These are phyloP conservation scores for Loris lydekkerianus DNA, from an alignment of 2,797 vertebrate genomes.

Conservation along the genomic window DNA sequence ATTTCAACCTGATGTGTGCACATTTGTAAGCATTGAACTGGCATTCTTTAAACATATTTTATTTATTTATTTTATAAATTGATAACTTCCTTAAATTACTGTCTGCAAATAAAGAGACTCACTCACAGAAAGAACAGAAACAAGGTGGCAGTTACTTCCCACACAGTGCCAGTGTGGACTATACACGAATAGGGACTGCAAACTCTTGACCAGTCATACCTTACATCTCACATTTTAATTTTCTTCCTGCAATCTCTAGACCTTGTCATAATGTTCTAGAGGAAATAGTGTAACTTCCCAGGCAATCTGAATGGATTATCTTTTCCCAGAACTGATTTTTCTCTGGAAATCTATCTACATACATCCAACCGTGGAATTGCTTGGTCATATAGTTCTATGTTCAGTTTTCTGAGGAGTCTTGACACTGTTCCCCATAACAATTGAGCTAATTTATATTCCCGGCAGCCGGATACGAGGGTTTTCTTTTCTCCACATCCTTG, in stretches of 20 bases:
- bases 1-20: not conserved
- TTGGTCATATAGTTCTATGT: too few species aligned
- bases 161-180: too few species aligned
- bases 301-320: not conserved
- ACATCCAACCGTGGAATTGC: too few species aligned
- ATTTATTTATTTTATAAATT: not conserved
- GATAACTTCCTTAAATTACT: not conserved
- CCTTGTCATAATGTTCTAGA: not conserved
- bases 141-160: accelerated
- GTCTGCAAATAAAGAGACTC: not conserved
- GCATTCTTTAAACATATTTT: not conserved
- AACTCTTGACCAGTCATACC: not conserved
- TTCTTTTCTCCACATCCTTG: too few species aligned
- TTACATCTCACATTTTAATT: not conserved
- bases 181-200: accelerated
- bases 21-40: not conserved
- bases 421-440: too few species aligned
- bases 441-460: too few species aligned
- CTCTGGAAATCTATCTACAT: not conserved
- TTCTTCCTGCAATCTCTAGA: not conserved
- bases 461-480: too few species aligned
- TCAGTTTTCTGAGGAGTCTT: too few species aligned
- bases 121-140: not conserved
- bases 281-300: not conserved
- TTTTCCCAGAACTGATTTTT: not conserved